phyloP scores from a whole-genome alignment of 2,113 vertebrate species.

The Pygoscelis adeliae region DNA sequence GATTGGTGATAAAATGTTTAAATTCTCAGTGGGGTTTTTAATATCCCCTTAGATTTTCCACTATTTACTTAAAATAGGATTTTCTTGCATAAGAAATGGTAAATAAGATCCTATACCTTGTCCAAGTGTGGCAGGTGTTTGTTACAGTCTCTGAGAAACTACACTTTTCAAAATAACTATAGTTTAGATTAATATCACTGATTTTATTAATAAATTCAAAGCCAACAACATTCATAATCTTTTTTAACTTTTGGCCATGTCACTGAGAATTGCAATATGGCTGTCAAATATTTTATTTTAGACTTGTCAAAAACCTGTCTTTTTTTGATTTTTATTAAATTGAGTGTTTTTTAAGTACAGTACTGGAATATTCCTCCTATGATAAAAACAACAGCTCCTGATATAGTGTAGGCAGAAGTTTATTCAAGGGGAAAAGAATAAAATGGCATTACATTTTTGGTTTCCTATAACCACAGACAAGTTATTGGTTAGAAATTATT shows the following conservation, averaged over 20 bases:
- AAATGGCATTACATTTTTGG: neutral
- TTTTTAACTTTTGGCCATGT: neutral
- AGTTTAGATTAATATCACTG: neutral
- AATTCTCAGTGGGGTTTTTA: neutral
- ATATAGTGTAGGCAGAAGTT: neutral
- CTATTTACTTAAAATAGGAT: neutral
- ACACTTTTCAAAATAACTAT: neutral
- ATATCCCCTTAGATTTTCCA: neutral
- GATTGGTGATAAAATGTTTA: neutral
- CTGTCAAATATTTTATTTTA: neutral
- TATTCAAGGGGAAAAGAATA: constrained; percentile 17
- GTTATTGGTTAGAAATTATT: constrained; percentile 51
- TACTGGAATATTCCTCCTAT: neutral
- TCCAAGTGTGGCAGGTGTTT: neutral
- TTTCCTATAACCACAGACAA: neutral
- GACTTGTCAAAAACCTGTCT: neutral
- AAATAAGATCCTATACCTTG: neutral
- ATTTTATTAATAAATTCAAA: neutral
- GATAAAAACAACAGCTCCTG: neutral
- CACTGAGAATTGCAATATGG: neutral
- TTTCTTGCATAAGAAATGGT: neutral
- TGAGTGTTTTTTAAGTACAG: neutral
- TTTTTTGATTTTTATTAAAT: neutral
- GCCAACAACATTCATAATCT: neutral
- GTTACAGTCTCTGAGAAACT: neutral